Percentiles rank a stretch among this genome's conserved stretches.
Evolutionary conservation across 2,797 vertebrate genomes (phyloP).

Genomic region (Platalea minor): DNA sequence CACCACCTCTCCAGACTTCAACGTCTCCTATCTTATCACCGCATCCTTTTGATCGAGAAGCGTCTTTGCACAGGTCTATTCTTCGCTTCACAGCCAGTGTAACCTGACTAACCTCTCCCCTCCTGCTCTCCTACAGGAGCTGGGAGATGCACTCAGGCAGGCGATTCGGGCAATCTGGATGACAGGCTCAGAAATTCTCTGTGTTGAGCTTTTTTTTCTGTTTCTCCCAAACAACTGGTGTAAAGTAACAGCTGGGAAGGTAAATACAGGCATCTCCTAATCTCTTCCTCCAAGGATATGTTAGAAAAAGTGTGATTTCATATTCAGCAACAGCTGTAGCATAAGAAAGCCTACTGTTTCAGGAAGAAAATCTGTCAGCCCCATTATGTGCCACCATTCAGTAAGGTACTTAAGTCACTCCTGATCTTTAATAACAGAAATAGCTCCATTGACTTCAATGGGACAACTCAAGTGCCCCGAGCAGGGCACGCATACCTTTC

Average conservation of each 20-base stretch:
- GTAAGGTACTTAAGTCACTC: background rate
- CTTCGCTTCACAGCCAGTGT: conserved; percentile 9
- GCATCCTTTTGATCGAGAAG: conserved; percentile 56
- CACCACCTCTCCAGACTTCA: conserved; percentile 10
- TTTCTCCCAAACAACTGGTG: background rate
- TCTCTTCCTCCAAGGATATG: background rate
- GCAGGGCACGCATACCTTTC: background rate
- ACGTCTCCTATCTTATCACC: conserved; percentile 21
- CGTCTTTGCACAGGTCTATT: conserved; percentile 32
- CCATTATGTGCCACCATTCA: background rate
- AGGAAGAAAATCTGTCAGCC: conserved; percentile 21
- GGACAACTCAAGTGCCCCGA: background rate
- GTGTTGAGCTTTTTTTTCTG: background rate
- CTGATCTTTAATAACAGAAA: background rate
- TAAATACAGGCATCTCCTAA: background rate
- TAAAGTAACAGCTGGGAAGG: conserved; percentile 29
- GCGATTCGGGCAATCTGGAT: background rate
- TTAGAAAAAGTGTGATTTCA: conserved; percentile 2
- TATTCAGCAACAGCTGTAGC: background rate
- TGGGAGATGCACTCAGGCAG: background rate
- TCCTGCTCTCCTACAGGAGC: background rate
- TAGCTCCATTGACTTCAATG: background rate
- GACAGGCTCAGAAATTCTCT: background rate
- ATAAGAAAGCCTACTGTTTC: background rate
- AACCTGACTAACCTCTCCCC: background rate